A percentile compares a stretch with the other conserved stretches of the same genome.
Conservation (phyloP, 2,888 invertebrate genomes). For the Zygaena filipendulae region DNA sequence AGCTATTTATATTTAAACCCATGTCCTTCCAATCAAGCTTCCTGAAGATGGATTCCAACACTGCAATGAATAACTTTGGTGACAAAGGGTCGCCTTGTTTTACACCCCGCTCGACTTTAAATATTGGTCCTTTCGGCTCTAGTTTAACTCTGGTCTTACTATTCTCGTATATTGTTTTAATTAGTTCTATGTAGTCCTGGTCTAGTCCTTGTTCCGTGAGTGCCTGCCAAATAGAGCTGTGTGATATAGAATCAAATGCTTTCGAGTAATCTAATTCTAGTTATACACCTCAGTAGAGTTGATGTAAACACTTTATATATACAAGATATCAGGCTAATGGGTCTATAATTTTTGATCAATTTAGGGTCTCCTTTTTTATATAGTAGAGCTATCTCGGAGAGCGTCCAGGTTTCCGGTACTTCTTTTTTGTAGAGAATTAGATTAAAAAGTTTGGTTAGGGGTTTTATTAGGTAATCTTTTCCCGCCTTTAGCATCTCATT, state of each 20-base stretch:
- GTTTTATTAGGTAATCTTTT: too few species aligned
- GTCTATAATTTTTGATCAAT: constrained; percentile 11
- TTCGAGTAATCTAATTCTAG: constrained; percentile 7
- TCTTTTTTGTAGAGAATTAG: background rate
- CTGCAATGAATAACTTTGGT: constrained; percentile 4
- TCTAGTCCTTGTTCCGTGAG: constrained; percentile 6
- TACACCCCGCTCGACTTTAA: constrained; percentile 3
- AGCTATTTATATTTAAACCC: too few species aligned
- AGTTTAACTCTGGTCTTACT: background rate
- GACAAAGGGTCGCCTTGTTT: constrained; percentile 4
- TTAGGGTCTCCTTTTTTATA: constrained; percentile 13
- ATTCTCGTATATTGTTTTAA: constrained; percentile 3
- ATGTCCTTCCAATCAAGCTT: too few species aligned
- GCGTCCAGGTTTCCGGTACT: constrained; percentile 6
- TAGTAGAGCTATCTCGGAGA: constrained; percentile 11
- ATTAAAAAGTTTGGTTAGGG: too few species aligned
- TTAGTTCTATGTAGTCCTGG: background rate
- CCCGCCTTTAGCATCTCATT: too few species aligned
- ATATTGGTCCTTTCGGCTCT: too few species aligned
- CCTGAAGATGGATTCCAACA: too few species aligned
- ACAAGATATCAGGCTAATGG: constrained; percentile 6
- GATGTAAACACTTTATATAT: constrained; percentile 11
- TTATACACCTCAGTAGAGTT: background rate
- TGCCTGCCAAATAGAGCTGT: too few species aligned
- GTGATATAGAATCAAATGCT: constrained; percentile 8